Base-by-base conservation (phyloP, 2,888 invertebrate species). In the Halictus ligatus region DNA sequence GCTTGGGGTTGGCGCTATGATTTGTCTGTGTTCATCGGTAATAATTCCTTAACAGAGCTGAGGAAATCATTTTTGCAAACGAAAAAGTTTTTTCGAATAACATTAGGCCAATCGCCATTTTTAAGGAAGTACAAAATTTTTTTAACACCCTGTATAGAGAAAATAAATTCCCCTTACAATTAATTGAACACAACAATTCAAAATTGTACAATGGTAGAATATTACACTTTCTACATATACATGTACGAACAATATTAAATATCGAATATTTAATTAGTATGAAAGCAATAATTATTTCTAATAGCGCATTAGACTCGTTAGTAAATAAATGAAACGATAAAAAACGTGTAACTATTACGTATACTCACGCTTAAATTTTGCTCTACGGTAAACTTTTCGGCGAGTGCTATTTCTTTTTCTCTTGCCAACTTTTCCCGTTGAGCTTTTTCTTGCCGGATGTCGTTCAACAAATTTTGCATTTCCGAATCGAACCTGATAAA, bases 301-400 rank as follows among this genome's bases (percentile, higher is more conserved):
- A 7, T 50, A 43, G 13, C 8, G 18, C 10, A 35, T 10, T 15
- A 21, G 29, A 35, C 35, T 40, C 21, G 12, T n/a, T 58, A n/a
- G n/a, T 12, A 58, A 58, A n/a, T n/a, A 58, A 12, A 58, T 12
- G 12, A 5, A n/a, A 58, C n/a, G 12, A 7, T 1, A n/a, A n/a
- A 40, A 50, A 43, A 25, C 0, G 25, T 69, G 3, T 6, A n/a
- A 13, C 54, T 29, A 25, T 48, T 35, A 35, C 35, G 15, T 25
- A 21, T 83, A 95, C 97, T 96, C 95, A 98, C 98, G 94, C 98
- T 97, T 91, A 99, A 96, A 93, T 97, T 97, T 95, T 98, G 98
- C 94, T 99, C 99, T 78, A 98, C 95, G 6, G 98, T 97, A 94
- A 97, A 98, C 93, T 98, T 98, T 94, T 99, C 98, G 6, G 98